Percentiles rank a stretch among this genome's conserved stretches.
These are phyloP conservation scores for Anisognathus igniventris DNA, from an alignment of 2,797 vertebrate genomes.

Conservation along the genomic window DNA sequence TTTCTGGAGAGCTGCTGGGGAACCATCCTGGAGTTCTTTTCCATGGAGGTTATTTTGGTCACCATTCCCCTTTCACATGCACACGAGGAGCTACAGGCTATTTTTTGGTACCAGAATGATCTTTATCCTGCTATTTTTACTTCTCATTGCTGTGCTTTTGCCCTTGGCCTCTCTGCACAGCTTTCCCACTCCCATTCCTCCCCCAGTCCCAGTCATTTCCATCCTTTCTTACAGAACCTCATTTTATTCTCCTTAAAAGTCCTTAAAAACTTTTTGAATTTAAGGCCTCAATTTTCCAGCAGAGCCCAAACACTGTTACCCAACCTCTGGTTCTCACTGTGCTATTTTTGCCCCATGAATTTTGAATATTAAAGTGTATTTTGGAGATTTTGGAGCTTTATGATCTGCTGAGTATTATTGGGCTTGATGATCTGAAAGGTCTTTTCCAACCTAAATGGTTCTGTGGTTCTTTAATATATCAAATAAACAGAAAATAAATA, in stretches of 20 bases:
- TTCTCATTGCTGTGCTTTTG: neutral
- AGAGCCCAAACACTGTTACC: neutral
- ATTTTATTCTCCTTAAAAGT: neutral
- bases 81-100: neutral
- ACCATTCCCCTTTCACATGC: neutral
- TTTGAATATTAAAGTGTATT: neutral
- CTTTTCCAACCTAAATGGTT: neutral
- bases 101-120: neutral
- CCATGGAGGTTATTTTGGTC: neutral
- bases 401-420: rapidly evolving
- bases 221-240: neutral
- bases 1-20: neutral
- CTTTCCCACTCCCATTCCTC: neutral
- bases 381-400: neutral
- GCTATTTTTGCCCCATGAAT: neutral
- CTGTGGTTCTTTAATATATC: neutral
- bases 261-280: neutral
- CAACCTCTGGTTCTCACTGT: neutral
- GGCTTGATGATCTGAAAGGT: neutral
- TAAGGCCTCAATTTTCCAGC: neutral
- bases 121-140: conserved; percentile 19
- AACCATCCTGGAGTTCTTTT: neutral
- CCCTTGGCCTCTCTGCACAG: neutral
- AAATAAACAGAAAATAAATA: neutral
- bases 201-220: neutral